Conservation (phyloP, 2,888 invertebrate species). For the Petrophora chlorosata region DNA sequence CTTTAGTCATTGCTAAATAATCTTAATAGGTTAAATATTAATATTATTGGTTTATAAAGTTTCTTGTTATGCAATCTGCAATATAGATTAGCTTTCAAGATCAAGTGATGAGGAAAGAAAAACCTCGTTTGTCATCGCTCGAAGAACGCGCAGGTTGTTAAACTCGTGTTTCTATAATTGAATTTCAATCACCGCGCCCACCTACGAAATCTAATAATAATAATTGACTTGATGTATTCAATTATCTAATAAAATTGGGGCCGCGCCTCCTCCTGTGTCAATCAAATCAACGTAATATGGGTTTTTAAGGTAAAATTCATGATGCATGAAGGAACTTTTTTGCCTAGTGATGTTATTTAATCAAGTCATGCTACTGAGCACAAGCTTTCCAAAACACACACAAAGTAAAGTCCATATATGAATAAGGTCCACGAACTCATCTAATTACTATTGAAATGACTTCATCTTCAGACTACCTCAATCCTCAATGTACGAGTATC, state of each 20-base stretch:
- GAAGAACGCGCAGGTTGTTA: conserved; percentile 19
- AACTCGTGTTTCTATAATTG: conserved; percentile 45
- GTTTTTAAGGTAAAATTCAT: no score
- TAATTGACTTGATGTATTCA: conserved; percentile 27
- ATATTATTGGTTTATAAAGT: conserved; percentile 31
- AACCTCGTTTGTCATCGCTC: conserved; percentile 21
- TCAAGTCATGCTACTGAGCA: no score
- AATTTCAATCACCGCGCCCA: conserved; percentile 38
- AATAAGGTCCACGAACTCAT: no score
- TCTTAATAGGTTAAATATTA: conserved; percentile 33
- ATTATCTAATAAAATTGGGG: conserved; percentile 20
- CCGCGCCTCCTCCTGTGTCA: conserved; percentile 19
- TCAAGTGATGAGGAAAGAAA: conserved; percentile 20
- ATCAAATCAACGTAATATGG: not conserved
- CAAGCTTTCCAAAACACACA: no score
- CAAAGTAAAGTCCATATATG: no score
- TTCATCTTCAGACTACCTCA: no score
- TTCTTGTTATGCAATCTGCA: conserved; percentile 25
- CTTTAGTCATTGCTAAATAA: no score
- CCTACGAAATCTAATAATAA: conserved; percentile 23
- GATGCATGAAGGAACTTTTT: no score
- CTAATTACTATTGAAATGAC: no score
- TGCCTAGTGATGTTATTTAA: no score
- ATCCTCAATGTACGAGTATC: no score
- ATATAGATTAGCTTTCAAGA: conserved; percentile 40